A percentile compares a stretch with the other conserved stretches of the same genome.
phyloP scores from a whole-genome alignment of 1,140 invertebrate species.

The Penaeus chinensis region DNA sequence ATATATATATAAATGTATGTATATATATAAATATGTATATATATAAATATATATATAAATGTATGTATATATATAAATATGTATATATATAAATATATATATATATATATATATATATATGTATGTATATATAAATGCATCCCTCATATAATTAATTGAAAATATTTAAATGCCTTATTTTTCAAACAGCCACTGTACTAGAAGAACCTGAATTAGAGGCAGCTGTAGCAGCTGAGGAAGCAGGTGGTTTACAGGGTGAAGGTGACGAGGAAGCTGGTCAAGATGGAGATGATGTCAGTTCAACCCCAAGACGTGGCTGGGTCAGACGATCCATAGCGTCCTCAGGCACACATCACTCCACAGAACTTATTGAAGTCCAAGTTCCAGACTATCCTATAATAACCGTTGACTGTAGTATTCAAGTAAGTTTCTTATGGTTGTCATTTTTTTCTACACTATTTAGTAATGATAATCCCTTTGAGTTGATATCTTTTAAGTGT shows the following conservation, averaged over 20 bases:
- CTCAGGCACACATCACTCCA: constrained; percentile 51
- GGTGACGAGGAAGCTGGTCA: constrained; percentile 40
- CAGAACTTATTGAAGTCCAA: constrained; percentile 55
- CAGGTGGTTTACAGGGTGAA: not conserved
- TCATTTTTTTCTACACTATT: not conserved
- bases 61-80: not conserved
- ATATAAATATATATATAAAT: too few species aligned
- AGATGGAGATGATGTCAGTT: constrained; percentile 32
- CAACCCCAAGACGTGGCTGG: constrained; percentile 40
- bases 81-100: too few species aligned
- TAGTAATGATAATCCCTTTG: not conserved
- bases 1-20: too few species aligned
- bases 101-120: too few species aligned
- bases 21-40: too few species aligned
- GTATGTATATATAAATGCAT: not conserved
- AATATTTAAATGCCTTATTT: not conserved
- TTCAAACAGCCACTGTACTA: constrained; percentile 58
- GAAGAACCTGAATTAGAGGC: constrained; percentile 63
- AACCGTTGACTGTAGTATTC: constrained; percentile 56
- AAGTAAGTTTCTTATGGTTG: constrained; percentile 20
- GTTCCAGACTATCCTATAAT: constrained; percentile 58
- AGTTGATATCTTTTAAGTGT: not conserved
- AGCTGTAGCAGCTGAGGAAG: constrained; percentile 42
- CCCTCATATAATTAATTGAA: not conserved
- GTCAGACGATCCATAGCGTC: constrained; percentile 52